Conservation (phyloP, 2,888 invertebrate species). For the Archaeoteleia sp. region DNA sequence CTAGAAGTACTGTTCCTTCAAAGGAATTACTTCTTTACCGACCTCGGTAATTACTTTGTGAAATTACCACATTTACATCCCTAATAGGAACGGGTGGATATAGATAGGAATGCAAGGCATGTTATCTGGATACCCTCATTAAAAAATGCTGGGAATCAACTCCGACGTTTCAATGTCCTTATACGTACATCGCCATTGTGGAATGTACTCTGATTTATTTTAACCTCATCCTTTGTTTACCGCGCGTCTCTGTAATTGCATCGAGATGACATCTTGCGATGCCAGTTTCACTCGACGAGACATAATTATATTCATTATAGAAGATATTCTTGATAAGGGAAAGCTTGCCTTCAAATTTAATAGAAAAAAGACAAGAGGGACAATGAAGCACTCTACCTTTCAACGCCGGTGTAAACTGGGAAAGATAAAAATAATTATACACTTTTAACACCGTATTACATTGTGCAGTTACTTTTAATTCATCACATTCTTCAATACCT, state of each 20-base stretch:
- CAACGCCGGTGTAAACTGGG: too few relatives aligned
- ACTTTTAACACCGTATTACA: too few relatives aligned
- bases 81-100: slow-evolving; percentile 65
- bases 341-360: slow-evolving; percentile 10
- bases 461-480: slow-evolving; percentile 4
- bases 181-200: slow-evolving; percentile 49
- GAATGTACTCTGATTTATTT: slow-evolving; percentile 50
- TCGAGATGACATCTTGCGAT: slow-evolving; percentile 40
- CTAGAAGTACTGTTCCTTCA: slow-evolving; percentile 47
- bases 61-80: slow-evolving; percentile 69
- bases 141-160: slow-evolving; percentile 58
- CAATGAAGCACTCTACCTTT: neutral
- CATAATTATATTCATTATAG: slow-evolving; percentile 33
- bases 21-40: slow-evolving; percentile 62
- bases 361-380: neutral
- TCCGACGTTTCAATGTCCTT: slow-evolving; percentile 56
- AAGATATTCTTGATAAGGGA: neutral
- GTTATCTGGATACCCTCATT: slow-evolving; percentile 53
- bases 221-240: slow-evolving; percentile 33
- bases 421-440: too few relatives aligned
- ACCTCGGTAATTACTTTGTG: slow-evolving; percentile 62
- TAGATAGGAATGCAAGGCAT: slow-evolving; percentile 61
- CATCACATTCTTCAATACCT: slow-evolving; percentile 14
- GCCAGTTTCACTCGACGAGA: slow-evolving; percentile 62
- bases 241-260: slow-evolving; percentile 35